phyloP scores from a whole-genome alignment of 2,113 vertebrate genomes.

The Archocentrus centrarchus region DNA sequence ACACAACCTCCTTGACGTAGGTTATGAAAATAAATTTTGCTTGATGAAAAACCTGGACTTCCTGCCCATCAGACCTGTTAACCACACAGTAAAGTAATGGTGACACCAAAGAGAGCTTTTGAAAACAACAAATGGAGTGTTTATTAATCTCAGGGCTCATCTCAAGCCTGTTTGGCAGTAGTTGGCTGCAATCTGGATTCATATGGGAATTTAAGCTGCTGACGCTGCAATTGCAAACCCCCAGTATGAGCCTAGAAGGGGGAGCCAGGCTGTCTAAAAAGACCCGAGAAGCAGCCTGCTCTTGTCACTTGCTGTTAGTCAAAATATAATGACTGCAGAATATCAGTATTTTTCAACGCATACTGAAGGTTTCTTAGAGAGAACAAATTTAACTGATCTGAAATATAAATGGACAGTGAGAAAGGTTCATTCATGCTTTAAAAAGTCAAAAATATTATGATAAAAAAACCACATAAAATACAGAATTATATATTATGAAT shows the following conservation, averaged over 20 bases:
- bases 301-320: not conserved
- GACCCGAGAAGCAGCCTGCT: not conserved
- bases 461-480: not conserved
- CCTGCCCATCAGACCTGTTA: no score
- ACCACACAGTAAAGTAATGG: not conserved
- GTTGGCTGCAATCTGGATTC: not conserved
- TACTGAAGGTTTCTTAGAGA: not conserved
- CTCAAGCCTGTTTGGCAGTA: not conserved
- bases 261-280: not conserved
- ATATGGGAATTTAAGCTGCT: not conserved
- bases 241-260: not conserved
- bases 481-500: not conserved
- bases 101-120: not conserved
- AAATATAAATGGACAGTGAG: no score
- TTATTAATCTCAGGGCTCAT: no score
- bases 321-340: not conserved
- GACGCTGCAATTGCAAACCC: rapidly evolving
- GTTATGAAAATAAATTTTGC: no score
- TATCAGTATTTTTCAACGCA: not conserved
- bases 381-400: no score
- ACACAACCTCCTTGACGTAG: no score
- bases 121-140: no score
- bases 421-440: no score
- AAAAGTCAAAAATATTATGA: not conserved
- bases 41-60: no score